Evolutionary conservation across 2,888 invertebrate genomes (phyloP), one percentile per base, ranked within the genome.

Genomic region (Trypoxylon attenuatum): DNA sequence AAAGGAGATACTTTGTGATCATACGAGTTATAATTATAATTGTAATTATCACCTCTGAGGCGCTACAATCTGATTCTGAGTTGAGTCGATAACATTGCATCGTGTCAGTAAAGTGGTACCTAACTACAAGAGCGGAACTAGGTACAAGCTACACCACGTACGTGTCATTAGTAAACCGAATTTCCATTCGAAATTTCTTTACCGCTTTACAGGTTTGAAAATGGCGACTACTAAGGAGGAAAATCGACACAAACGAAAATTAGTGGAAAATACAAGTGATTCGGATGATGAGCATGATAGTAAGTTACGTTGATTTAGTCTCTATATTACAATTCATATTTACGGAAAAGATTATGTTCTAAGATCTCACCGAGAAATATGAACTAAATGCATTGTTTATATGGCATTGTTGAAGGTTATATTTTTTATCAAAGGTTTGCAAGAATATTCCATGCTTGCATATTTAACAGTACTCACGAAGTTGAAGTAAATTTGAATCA

Each of bases 221-320:
- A 76, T 76, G 75, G 74, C 75, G 71, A 55, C 59, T 39, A 61
- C 43, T 39, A 64, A 53, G 46, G 59, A 45, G 19, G 59, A 53
- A 18, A 70, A 42, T 6, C 55, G 25, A 22, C 39, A 69, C 19
- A 84, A 83, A 67, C 74, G 83, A 51, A 83, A 81, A 63, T 65
- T 79, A n/a, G 16, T 57, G 5, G 64, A 71, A 15, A 58, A 50
- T 2, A 55, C 51, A 5, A 78, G 68, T 57, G 79, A 80, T 51
- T 73, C 77, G 1, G 78, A 81, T 1, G 78, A 80, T 53, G 80
- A 83, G 38, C 75, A 18, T 29, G 73, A 70, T 25, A 77, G 83
- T 82, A 23, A 79, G 82, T 73, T 23, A 15, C 23, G 2, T 19
- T 13, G 13, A 6, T 15, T 10, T 18, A 2, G 23, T 25, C 18